These are phyloP conservation scores for Rhadina sibilatrix DNA, from an alignment of 2,113 vertebrate genomes.

Conservation along the genomic window DNA sequence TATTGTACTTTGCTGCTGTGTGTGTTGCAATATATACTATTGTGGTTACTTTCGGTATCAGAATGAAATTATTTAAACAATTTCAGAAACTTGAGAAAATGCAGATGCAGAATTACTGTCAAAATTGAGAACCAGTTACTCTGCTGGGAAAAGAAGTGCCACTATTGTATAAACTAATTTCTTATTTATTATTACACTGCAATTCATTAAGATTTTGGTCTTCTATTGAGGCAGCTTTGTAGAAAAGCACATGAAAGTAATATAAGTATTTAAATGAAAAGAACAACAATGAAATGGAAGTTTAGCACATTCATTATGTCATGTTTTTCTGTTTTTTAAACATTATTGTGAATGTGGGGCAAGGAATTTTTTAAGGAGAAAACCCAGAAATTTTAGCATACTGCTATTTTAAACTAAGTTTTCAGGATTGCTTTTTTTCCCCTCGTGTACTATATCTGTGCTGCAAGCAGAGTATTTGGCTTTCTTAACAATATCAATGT, in stretches of 20 bases:
- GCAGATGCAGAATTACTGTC: background rate
- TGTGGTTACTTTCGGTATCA: background rate
- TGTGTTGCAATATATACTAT: background rate
- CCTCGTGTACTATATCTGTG: background rate
- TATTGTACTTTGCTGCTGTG: background rate
- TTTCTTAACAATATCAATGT: background rate
- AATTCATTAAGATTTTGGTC: background rate
- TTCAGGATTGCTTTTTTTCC: background rate
- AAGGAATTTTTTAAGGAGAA: background rate
- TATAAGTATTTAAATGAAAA: background rate
- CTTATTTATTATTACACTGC: background rate
- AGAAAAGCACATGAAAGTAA: background rate
- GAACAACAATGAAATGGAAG: background rate
- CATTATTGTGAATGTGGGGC: fast-evolving
- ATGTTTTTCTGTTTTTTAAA: background rate
- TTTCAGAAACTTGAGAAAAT: background rate
- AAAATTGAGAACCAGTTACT: background rate
- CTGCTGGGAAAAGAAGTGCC: background rate
- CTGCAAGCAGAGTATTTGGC: background rate
- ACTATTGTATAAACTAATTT: background rate
- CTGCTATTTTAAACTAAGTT: background rate
- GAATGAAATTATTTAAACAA: background rate
- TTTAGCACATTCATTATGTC: background rate
- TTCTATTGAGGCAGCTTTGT: background rate
- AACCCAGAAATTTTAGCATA: background rate